Evolutionary conservation across 2,888 invertebrate genomes (phyloP).

Genomic region (Myopa tessellatipennis): DNA sequence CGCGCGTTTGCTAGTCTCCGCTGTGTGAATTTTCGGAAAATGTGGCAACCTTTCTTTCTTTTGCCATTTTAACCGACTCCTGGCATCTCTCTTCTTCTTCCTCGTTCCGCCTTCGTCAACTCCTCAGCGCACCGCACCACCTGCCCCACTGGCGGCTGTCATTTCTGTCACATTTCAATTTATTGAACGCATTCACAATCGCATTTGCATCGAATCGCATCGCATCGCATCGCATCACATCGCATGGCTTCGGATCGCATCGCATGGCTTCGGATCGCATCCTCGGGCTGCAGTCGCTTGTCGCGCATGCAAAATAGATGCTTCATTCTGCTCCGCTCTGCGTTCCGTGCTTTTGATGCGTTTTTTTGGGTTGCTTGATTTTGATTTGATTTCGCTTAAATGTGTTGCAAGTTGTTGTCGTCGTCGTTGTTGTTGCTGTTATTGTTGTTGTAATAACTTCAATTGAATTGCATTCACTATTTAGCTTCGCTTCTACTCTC

Average conservation of each 20-base stretch:
- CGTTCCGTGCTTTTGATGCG: background rate
- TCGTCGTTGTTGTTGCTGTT: background rate
- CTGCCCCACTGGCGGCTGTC: slow-evolving; percentile 6
- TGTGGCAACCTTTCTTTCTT: background rate
- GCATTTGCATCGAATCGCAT: slow-evolving; percentile 15
- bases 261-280: slow-evolving; percentile 9
- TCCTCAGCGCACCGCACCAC: background rate
- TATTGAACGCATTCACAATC: slow-evolving; percentile 38
- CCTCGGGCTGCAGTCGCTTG: slow-evolving; percentile 12
- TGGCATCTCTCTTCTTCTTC: background rate
- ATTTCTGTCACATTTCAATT: slow-evolving; percentile 38
- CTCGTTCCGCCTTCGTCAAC: background rate
- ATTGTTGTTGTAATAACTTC: slow-evolving; percentile 2
- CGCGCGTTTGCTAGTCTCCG: background rate
- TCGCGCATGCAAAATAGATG: slow-evolving; percentile 11
- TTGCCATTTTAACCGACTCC: background rate
- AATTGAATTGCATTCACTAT: slow-evolving; percentile 1
- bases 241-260: slow-evolving; percentile 12
- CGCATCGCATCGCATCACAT: slow-evolving; percentile 8
- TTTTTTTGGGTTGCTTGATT: slow-evolving; percentile 15
- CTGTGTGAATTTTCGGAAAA: slow-evolving; percentile 9
- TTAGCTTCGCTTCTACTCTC: background rate
- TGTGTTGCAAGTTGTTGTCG: slow-evolving; percentile 1
- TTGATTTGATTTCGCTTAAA: slow-evolving; percentile 27
- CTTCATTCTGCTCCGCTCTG: background rate